Percentiles rank a stretch among this genome's conserved stretches.
Conservation (phyloP, 2,113 vertebrate species). For the Limanda limanda region DNA sequence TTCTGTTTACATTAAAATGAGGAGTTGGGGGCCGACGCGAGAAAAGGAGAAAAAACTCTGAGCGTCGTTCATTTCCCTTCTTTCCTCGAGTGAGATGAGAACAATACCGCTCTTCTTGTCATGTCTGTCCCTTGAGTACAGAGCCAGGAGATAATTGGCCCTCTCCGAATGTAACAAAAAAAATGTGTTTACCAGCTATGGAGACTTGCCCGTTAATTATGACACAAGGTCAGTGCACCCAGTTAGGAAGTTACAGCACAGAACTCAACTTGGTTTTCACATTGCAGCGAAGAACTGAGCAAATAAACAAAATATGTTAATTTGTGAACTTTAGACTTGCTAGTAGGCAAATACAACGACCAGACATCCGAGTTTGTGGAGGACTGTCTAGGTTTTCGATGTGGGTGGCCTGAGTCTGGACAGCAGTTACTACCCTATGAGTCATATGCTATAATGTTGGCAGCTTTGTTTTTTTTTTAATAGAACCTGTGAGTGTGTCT, state of each 20-base stretch:
- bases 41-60: not conserved
- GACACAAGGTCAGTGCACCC: not conserved
- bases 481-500: not conserved
- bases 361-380: not conserved
- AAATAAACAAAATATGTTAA: not conserved
- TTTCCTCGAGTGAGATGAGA: not conserved
- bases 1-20: not conserved
- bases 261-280: not conserved
- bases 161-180: not conserved
- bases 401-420: not conserved
- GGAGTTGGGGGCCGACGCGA: not conserved
- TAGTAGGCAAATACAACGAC: not conserved
- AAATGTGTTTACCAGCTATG: not conserved
- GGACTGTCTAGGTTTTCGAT: not conserved
- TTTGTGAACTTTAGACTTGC: not conserved
- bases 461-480: not conserved
- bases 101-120: constrained; percentile 1
- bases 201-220: not conserved
- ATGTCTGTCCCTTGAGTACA: constrained; percentile 4
- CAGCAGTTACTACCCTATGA: not conserved
- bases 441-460: not conserved
- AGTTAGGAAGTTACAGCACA: not conserved
- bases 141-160: not conserved
- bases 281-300: not conserved
- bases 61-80: not conserved